Base-by-base conservation (phyloP, 92 coral and sea anemone species). In the Phenganax stokvisi region DNA sequence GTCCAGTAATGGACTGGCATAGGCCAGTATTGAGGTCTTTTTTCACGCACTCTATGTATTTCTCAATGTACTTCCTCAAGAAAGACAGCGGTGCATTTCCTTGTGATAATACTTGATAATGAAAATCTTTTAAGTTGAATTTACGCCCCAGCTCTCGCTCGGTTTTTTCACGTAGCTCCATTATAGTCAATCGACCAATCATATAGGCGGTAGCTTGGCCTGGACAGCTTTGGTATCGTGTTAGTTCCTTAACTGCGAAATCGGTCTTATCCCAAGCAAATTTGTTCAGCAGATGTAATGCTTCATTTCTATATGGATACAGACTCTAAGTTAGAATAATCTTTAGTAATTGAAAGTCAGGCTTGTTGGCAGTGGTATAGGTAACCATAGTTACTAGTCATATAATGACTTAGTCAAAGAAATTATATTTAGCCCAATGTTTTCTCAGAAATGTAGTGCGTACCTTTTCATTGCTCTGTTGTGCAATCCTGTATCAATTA, bases 151-250 rank as follows among this genome's bases (percentile, higher is more conserved):
- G 84, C 29, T 80, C 86, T 71, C 57, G 84, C 87, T 92, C 85
- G 52, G 93, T 90, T 69, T 89, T 87, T 37, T 79, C 85, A 51
- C 99, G 92, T 88, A 96, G 86, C 72, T 76, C 83, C 56, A 96
- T 83, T 60, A 96, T 85, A 27, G 89, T 92, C 81, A 96, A 90
- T 85, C 93, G 90, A 60, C 99, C 99, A 56, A 96, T 78, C 99
- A 96, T 96, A 82, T 96, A 96, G 44, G 97, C 97, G 8, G 97
- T 96, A 0, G 99, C 99, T 61, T 96, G 99, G 29, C 99, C 99
- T 3, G 97, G 97, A 52, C 79, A 85, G 87, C 97, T 91, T 89
- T 92, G 97, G 92, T 96, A 96, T n/a, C 99, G 89, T 54, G 97
- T 96, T 10, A 96, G 89, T 68, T 96, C 99, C 71, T 96, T 96